Percentiles rank a stretch among this genome's conserved stretches.
phyloP scores from a whole-genome alignment of 2,113 vertebrate species.

The Perca flavescens region DNA sequence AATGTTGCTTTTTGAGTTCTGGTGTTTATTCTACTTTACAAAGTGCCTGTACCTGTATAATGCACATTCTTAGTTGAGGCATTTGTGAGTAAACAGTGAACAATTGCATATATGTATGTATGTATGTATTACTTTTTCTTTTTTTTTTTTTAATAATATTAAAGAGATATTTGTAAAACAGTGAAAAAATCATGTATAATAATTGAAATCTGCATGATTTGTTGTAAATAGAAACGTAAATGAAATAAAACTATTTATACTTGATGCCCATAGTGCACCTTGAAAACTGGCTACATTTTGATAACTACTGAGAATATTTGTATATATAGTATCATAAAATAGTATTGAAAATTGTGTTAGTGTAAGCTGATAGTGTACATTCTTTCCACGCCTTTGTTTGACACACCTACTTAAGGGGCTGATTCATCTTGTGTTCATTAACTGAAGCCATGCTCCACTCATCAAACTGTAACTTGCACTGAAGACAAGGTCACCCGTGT shows the following conservation, averaged over 20 bases:
- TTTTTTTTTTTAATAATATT: slow-evolving; percentile 18
- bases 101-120: slow-evolving; percentile 13
- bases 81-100: slow-evolving; percentile 18
- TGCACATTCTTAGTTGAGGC: slow-evolving; percentile 33
- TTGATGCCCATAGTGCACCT: not conserved
- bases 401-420: not conserved
- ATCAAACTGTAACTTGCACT: not conserved
- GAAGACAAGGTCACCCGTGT: not conserved
- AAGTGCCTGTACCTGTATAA: slow-evolving; percentile 60
- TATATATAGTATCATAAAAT: not conserved
- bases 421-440: not conserved
- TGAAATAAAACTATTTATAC: slow-evolving; percentile 14
- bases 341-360: no score
- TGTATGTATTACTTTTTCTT: slow-evolving; percentile 8
- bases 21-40: slow-evolving; percentile 43
- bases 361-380: not conserved
- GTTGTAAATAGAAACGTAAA: slow-evolving; percentile 35
- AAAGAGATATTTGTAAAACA: slow-evolving; percentile 42
- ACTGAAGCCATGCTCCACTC: not conserved
- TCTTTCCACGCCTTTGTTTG: not conserved
- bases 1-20: slow-evolving; percentile 13
- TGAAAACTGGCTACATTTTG: not conserved
- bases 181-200: slow-evolving; percentile 5
- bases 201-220: slow-evolving; percentile 17
- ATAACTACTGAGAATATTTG: not conserved